Percentiles rank a stretch among this genome's conserved stretches.
Conservation (phyloP, 64 coral and sea anemone genomes). For the Trachythela sp. region DNA sequence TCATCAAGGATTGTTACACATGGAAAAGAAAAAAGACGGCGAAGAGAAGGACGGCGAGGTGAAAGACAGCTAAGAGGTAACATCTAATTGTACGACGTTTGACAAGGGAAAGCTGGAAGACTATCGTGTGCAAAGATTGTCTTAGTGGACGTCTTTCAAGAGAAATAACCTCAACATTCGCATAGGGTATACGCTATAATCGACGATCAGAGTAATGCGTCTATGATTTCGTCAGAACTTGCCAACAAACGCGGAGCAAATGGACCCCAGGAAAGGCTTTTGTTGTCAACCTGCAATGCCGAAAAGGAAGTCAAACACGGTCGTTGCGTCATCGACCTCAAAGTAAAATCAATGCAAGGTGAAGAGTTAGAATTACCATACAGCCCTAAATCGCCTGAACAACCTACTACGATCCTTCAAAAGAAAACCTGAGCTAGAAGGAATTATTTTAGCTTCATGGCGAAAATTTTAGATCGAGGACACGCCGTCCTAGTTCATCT, state of each 20-base stretch:
- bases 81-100: too few relatives aligned
- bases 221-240: background rate
- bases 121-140: too few relatives aligned
- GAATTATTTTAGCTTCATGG: background rate
- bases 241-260: background rate
- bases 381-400: background rate
- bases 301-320: background rate
- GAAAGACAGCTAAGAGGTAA: too few relatives aligned
- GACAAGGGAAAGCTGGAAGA: too few relatives aligned
- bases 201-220: background rate
- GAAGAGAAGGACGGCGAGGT: background rate
- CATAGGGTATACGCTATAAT: too few relatives aligned
- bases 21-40: too few relatives aligned
- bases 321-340: background rate
- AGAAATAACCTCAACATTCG: too few relatives aligned
- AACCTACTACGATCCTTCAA: background rate
- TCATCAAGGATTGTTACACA: too few relatives aligned
- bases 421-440: background rate
- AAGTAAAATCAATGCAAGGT: background rate
- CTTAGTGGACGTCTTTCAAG: too few relatives aligned
- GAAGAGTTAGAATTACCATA: background rate
- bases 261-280: background rate
- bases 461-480: background rate
- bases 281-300: background rate
- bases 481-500: background rate